These are phyloP conservation scores for Synergus gifuensis DNA, from an alignment of 2,888 invertebrate genomes.

Conservation along the genomic window DNA sequence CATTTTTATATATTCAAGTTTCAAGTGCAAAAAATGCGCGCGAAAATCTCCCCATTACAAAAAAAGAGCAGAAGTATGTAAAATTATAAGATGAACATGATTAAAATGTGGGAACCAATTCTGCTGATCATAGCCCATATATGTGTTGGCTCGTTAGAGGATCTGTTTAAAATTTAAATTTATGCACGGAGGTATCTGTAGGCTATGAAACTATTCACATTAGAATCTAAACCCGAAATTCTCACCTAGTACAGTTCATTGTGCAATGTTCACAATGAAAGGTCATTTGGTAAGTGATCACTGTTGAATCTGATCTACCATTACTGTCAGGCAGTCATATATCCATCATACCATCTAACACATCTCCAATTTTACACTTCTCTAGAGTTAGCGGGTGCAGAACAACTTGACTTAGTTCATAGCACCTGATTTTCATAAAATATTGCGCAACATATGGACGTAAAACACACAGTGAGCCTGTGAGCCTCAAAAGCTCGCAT, in stretches of 20 bases:
- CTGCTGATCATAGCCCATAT: background rate
- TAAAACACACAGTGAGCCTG: background rate
- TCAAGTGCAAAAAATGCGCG: background rate
- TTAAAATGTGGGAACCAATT: background rate
- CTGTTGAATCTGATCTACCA: background rate
- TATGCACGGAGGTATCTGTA: background rate
- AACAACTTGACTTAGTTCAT: constrained; percentile 1
- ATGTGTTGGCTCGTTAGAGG: background rate
- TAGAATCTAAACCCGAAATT: background rate
- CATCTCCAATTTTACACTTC: background rate
- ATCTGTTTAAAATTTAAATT: background rate
- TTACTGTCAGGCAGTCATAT: background rate
- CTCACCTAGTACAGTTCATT: background rate
- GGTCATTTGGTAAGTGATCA: background rate
- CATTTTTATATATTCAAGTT: background rate
- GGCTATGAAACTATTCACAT: background rate
- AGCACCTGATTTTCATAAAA: background rate
- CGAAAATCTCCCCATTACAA: background rate
- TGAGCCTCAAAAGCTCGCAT: background rate
- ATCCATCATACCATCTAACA: background rate
- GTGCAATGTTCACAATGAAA: background rate
- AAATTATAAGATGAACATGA: background rate
- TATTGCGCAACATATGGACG: background rate
- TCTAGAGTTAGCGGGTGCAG: constrained; percentile 29
- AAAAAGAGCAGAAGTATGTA: background rate